A percentile compares a stretch with the other conserved stretches of the same genome.
phyloP scores from a whole-genome alignment of 2,113 vertebrate species.

The Semicossyphus pulcher region DNA sequence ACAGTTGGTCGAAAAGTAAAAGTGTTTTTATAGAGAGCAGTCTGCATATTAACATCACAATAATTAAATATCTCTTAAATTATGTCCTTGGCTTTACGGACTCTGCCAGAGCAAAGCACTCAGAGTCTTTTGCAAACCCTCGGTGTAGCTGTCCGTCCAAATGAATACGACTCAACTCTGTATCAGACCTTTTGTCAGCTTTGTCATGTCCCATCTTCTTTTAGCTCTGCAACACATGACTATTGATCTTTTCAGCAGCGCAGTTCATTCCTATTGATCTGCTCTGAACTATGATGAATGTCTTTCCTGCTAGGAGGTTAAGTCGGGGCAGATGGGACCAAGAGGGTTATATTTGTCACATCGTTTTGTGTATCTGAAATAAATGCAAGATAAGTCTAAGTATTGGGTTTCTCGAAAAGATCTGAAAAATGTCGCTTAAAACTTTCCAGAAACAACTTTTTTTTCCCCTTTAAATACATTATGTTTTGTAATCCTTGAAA shows the following conservation, averaged over 20 bases:
- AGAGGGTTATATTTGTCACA: conserved; percentile 41
- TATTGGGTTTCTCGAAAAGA: not conserved
- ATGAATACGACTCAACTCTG: conserved; percentile 59
- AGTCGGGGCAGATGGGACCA: conserved; percentile 41
- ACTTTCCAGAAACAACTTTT: not conserved
- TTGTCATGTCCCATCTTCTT: conserved; percentile 76
- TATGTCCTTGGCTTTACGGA: not conserved
- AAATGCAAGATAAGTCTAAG: conserved; percentile 12
- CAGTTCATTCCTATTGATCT: conserved; percentile 79
- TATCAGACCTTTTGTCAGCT: conserved; percentile 67
- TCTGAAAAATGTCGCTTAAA: no score
- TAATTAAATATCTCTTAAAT: not conserved
- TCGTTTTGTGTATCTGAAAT: conserved; percentile 22
- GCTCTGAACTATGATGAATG: conserved; percentile 75
- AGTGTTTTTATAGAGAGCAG: not conserved
- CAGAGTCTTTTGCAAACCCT: conserved; percentile 6
- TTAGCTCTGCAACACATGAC: conserved; percentile 62
- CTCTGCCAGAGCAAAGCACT: conserved; percentile 1
- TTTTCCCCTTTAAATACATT: no score
- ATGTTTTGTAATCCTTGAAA: no score
- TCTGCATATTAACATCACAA: not conserved
- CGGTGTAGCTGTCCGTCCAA: conserved; percentile 30
- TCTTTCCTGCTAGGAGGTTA: conserved; percentile 46
- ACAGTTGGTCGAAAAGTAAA: no score
- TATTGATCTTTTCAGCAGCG: conserved; percentile 76